phyloP scores from a whole-genome alignment of 2,888 invertebrate genomes.

The Ichneumon xanthorius region DNA sequence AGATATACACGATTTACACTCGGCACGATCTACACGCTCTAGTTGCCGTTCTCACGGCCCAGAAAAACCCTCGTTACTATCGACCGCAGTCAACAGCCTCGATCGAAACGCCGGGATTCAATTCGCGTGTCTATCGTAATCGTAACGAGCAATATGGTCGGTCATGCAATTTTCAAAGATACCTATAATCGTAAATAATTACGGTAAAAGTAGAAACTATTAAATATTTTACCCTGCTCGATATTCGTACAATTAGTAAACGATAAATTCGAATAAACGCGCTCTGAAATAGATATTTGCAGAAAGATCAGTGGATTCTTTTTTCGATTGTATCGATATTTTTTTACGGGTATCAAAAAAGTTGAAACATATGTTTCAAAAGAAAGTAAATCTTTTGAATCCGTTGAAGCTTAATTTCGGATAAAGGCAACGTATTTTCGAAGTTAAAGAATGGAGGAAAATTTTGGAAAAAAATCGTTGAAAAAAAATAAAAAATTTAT shows the following conservation, averaged over 20 bases:
- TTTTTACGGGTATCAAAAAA: not conserved
- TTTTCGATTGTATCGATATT: not conserved
- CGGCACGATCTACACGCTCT: constrained; percentile 66
- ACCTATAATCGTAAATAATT: not conserved
- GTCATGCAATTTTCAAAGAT: not conserved
- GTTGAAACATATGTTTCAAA: not conserved
- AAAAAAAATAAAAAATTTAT: not conserved
- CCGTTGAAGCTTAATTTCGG: not conserved
- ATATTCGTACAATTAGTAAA: not conserved
- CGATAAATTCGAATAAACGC: not conserved
- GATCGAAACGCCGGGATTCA: constrained; percentile 45
- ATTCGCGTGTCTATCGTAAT: constrained; percentile 40
- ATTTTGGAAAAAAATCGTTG: not conserved
- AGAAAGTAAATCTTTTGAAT: not conserved
- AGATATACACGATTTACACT: constrained; percentile 36
- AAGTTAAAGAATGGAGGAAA: not conserved
- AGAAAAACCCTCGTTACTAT: constrained; percentile 61
- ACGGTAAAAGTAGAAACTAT: not conserved
- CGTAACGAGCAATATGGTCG: constrained; percentile 37
- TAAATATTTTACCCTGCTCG: not conserved
- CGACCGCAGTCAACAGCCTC: constrained; percentile 55
- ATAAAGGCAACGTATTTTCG: not conserved
- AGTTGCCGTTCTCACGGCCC: constrained; percentile 67
- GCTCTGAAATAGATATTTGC: not conserved
- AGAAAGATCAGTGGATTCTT: not conserved